phyloP scores from a whole-genome alignment of 1,140 invertebrate species.

The Brachionus rubens region DNA sequence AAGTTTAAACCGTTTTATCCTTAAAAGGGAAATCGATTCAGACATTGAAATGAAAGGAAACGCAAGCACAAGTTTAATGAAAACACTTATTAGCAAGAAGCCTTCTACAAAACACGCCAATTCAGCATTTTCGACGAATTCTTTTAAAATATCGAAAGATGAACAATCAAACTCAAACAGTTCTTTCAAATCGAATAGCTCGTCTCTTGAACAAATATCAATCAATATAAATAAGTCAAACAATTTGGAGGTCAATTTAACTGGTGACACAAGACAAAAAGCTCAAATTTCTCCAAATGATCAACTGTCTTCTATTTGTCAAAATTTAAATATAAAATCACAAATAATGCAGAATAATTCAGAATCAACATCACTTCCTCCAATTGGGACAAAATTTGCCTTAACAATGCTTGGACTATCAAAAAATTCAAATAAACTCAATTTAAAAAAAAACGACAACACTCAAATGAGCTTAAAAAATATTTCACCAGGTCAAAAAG shows the following conservation, averaged over 20 bases:
- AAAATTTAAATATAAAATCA: neutral
- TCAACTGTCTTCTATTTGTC: too few relatives aligned
- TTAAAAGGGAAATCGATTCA: constrained; percentile 56
- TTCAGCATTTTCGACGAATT: too few relatives aligned
- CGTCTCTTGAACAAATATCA: neutral
- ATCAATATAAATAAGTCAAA: neutral
- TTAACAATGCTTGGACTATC: constrained; percentile 13
- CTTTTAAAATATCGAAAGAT: too few relatives aligned
- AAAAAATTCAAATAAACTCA: neutral
- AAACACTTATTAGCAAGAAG: constrained; percentile 54
- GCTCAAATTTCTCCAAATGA: neutral
- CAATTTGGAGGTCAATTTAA: neutral
- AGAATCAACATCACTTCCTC: neutral
- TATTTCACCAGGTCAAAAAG: neutral
- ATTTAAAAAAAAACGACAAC: neutral
- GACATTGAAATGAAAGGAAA: constrained; percentile 58
- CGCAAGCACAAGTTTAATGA: constrained; percentile 59
- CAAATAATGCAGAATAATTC: neutral
- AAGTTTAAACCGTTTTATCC: too few relatives aligned
- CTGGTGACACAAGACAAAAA: neutral
- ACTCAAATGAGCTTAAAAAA: neutral
- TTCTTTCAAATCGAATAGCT: neutral
- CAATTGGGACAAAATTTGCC: constrained; percentile 29
- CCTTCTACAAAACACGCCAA: too few relatives aligned
- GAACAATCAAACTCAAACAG: too few relatives aligned